Percentiles rank a stretch among this genome's conserved stretches.
phyloP scores from a whole-genome alignment of 2,797 vertebrate species.

The Peromyscus attwateri region DNA sequence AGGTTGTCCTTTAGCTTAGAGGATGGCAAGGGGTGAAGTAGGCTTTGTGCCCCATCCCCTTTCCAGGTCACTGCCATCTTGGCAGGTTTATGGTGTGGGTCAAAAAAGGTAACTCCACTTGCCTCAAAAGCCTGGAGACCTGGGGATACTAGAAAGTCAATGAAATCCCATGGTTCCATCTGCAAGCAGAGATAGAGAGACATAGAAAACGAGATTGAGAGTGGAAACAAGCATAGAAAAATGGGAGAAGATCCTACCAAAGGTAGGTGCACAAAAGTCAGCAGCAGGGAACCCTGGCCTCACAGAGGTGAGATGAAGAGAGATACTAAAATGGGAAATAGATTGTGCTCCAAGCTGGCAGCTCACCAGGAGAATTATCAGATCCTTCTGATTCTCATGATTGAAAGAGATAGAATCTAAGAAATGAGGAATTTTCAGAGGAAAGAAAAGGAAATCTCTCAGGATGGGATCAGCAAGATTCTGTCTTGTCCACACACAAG shows the following conservation, averaged over 20 bases:
- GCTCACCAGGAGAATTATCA: neutral
- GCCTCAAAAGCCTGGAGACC: neutral
- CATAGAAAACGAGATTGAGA: neutral
- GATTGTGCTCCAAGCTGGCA: neutral
- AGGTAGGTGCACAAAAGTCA: neutral
- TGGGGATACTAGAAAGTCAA: neutral
- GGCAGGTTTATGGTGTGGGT: no score
- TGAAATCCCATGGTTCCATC: neutral
- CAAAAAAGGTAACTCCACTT: neutral
- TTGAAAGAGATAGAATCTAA: neutral
- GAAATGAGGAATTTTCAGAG: neutral
- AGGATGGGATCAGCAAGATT: no score
- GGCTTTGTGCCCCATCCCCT: no score
- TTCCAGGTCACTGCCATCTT: neutral
- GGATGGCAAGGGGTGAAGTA: no score
- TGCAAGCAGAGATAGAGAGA: neutral
- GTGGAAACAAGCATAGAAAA: neutral
- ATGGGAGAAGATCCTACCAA: neutral
- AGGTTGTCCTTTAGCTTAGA: neutral
- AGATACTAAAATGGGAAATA: accelerated
- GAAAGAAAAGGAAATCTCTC: neutral
- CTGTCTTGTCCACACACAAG: neutral
- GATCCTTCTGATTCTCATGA: neutral
- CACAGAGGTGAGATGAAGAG: accelerated
- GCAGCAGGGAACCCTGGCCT: no score